phyloP scores from a whole-genome alignment of 2,888 invertebrate genomes.

The Cheilosia vernalis region DNA sequence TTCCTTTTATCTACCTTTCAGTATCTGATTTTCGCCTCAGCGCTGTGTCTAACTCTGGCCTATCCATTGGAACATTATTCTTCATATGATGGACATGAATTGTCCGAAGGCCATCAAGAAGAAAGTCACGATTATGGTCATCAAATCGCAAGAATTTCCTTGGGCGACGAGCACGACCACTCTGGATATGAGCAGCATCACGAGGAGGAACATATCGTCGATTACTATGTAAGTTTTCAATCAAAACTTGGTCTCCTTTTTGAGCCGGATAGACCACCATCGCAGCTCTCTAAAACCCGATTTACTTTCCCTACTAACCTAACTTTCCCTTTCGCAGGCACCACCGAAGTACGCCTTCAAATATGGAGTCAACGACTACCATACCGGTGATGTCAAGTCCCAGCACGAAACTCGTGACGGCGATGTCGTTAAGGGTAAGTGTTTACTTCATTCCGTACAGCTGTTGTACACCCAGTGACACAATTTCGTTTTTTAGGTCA shows the following conservation, averaged over 20 bases:
- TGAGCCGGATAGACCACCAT: too few relatives aligned
- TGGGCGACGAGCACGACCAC: conserved; percentile 78
- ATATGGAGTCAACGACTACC: conserved; percentile 85
- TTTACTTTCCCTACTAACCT: not conserved
- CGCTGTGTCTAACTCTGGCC: conserved; percentile 81
- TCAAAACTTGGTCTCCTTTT: not conserved
- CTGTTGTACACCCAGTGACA: not conserved
- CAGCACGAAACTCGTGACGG: conserved; percentile 87
- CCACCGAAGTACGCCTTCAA: conserved; percentile 86
- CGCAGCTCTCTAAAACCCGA: too few relatives aligned
- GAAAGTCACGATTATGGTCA: conserved; percentile 79
- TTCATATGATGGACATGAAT: conserved; percentile 79
- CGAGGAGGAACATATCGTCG: conserved; percentile 84
- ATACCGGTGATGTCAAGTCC: conserved; percentile 86
- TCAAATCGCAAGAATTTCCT: conserved; percentile 80
- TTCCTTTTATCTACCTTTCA: conserved; percentile 71
- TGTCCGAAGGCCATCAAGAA: conserved; percentile 78
- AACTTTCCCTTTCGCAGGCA: conserved; percentile 83
- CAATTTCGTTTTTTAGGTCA: conserved; percentile 81
- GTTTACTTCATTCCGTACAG: not conserved
- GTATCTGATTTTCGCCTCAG: conserved; percentile 83
- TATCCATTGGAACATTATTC: conserved; percentile 82
- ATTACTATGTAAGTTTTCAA: conserved; percentile 86
- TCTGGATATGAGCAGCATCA: conserved; percentile 77
- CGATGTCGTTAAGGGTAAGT: conserved; percentile 86